Evolutionary conservation across 2,113 vertebrate species (phyloP).

Genomic region (Rhinolophus ferrumequinum): DNA sequence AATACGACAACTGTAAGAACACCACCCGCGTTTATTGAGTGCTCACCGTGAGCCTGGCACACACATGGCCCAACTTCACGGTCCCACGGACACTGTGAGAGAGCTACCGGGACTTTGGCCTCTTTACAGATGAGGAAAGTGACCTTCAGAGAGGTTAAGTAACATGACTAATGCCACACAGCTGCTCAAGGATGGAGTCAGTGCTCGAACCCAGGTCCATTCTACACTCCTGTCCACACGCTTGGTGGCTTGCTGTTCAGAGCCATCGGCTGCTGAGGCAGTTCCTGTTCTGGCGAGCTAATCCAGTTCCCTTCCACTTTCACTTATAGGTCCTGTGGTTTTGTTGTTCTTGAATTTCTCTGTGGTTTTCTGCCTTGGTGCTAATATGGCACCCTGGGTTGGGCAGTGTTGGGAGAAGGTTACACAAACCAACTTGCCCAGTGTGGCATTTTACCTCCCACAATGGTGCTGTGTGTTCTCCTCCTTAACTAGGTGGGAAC

Average conservation of each 20-base stretch:
- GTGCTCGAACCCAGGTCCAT: fast-evolving
- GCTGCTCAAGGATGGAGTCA: not conserved
- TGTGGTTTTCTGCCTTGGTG: not conserved
- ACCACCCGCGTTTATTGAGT: fast-evolving
- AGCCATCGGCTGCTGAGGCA: constrained; percentile 13
- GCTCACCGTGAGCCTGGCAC: fast-evolving
- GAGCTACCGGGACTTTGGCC: not conserved
- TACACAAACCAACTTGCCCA: not conserved
- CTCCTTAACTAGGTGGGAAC: constrained; percentile 29
- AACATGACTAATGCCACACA: not conserved
- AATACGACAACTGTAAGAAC: fast-evolving
- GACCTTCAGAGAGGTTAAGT: not conserved
- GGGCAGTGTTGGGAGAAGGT: not conserved
- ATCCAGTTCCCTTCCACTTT: constrained; percentile 36
- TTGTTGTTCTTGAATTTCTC: constrained; percentile 59
- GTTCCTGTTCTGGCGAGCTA: constrained; percentile 21
- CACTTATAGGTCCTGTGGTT: constrained; percentile 30
- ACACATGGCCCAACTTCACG: fast-evolving
- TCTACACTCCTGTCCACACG: not conserved
- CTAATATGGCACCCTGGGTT: not conserved
- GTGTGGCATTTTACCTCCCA: not conserved
- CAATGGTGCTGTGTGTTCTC: constrained; percentile 49
- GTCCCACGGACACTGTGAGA: not conserved
- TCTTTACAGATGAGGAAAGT: not conserved
- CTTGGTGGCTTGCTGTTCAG: not conserved